A percentile compares a stretch with the other conserved stretches of the same genome.
These are phyloP conservation scores for Eptesicus fuscus DNA, from an alignment of 2,113 vertebrate species.

Conservation along the genomic window DNA sequence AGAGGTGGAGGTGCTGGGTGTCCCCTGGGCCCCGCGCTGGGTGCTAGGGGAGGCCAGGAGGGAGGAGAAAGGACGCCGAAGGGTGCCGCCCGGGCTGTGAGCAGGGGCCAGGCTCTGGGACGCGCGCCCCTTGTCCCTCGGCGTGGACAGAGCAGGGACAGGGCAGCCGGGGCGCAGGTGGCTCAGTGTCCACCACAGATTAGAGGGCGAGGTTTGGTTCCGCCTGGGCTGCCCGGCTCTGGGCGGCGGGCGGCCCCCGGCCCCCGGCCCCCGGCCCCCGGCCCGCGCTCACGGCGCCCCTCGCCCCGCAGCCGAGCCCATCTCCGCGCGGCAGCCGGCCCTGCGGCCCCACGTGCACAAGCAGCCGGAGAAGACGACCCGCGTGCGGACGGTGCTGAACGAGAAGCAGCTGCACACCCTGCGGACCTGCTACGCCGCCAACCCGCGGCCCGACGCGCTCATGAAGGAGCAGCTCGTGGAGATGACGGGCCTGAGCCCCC, in stretches of 20 bases:
- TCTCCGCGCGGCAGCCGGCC: slow-evolving; percentile 95
- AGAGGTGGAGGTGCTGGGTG: accelerated
- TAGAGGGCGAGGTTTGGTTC: not conserved
- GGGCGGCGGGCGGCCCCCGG: not conserved
- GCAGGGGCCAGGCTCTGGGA: not conserved
- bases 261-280: accelerated
- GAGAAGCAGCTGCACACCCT: slow-evolving; percentile 99
- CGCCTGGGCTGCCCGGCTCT: not conserved
- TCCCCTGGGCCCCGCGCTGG: not conserved
- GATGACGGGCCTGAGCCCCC: slow-evolving; percentile 98
- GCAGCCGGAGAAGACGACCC: slow-evolving; percentile 98
- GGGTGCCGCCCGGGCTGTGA: not conserved
- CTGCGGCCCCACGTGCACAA: slow-evolving; percentile 97
- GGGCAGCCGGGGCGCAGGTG: not conserved
- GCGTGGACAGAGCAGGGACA: not conserved
- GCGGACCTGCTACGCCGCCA: slow-evolving; percentile 98
- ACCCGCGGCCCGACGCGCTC: slow-evolving; percentile 97
- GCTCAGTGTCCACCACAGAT: slow-evolving; percentile 1
- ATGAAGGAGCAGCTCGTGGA: slow-evolving; percentile 99
- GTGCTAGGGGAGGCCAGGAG: not conserved
- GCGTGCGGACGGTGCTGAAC: slow-evolving; percentile 97
- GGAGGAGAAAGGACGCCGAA: not conserved
- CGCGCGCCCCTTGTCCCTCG: not conserved
- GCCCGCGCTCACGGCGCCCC: not conserved
- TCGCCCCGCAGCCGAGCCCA: slow-evolving; percentile 93